Conservation (phyloP, 2,797 vertebrate genomes). For the Acomys russatus region DNA sequence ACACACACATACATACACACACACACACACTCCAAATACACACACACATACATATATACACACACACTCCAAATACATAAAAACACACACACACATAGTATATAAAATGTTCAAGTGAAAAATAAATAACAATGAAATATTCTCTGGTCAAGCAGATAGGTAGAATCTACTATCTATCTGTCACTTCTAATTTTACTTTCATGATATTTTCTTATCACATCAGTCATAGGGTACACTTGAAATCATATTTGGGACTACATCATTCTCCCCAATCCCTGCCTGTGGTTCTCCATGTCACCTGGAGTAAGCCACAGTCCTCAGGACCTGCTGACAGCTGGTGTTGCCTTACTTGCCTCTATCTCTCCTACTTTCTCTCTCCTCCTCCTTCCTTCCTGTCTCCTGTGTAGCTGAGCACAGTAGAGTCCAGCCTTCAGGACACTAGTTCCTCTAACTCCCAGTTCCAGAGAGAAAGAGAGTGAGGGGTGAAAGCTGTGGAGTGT, state of each 20-base stretch:
- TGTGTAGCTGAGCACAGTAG: neutral
- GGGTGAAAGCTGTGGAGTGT: neutral
- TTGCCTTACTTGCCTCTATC: neutral
- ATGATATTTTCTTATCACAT: neutral
- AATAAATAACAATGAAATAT: conserved; percentile 17
- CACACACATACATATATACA: neutral
- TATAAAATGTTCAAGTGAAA: conserved; percentile 3
- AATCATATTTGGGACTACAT: neutral
- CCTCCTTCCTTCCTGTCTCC: neutral
- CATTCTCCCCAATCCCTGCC: neutral
- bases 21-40: neutral
- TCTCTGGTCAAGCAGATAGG: neutral
- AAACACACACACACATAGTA: neutral
- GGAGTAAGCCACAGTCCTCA: neutral
- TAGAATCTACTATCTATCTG: neutral
- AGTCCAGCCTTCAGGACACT: neutral
- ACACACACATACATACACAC: too few relatives aligned
- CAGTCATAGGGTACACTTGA: neutral
- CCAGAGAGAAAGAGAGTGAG: neutral
- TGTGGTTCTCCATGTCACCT: neutral
- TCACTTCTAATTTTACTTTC: neutral
- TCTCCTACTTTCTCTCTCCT: neutral
- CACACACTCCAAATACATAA: too few relatives aligned
- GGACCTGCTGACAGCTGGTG: neutral
- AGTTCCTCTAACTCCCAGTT: neutral